A percentile compares a stretch with the other conserved stretches of the same genome.
phyloP scores from a whole-genome alignment of 2,797 vertebrate genomes.

The Poecilia gillii region DNA sequence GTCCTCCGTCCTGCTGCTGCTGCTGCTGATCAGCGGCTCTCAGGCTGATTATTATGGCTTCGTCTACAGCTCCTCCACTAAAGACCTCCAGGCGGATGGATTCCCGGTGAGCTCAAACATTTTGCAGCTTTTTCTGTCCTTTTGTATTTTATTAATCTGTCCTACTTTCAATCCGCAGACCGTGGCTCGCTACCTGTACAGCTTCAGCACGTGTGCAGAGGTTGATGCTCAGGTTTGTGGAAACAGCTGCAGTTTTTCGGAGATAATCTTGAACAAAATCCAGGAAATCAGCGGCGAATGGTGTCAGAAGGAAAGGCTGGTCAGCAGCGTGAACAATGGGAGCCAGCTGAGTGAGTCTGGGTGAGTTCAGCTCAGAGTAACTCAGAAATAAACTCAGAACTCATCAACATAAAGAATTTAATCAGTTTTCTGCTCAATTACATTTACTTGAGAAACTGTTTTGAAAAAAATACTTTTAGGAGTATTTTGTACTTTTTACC shows the following conservation, averaged over 20 bases:
- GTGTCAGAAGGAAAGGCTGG: background rate
- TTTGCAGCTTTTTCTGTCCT: background rate
- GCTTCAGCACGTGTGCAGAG: constrained; percentile 2
- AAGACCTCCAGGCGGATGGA: background rate
- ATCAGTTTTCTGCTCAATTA: background rate
- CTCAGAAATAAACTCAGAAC: background rate
- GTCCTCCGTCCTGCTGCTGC: background rate
- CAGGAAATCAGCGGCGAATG: background rate
- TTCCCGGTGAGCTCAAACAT: background rate
- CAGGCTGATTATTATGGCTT: background rate
- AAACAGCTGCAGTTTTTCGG: background rate
- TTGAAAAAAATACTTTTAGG: too few relatives aligned
- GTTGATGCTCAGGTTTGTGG: background rate
- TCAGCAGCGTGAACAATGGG: background rate
- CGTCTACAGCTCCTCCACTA: background rate
- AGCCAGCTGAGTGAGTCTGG: background rate
- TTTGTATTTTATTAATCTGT: background rate
- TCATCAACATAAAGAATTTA: background rate
- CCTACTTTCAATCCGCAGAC: background rate
- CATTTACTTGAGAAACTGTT: too few relatives aligned
- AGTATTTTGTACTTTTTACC: too few relatives aligned
- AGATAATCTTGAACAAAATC: background rate
- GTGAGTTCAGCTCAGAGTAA: background rate
- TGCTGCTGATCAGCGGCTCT: background rate
- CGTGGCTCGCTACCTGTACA: background rate